A percentile compares a stretch with the other conserved stretches of the same genome.
Evolutionary conservation across 2,797 vertebrate genomes (phyloP).

Genomic region (Centropyge bicolor): DNA sequence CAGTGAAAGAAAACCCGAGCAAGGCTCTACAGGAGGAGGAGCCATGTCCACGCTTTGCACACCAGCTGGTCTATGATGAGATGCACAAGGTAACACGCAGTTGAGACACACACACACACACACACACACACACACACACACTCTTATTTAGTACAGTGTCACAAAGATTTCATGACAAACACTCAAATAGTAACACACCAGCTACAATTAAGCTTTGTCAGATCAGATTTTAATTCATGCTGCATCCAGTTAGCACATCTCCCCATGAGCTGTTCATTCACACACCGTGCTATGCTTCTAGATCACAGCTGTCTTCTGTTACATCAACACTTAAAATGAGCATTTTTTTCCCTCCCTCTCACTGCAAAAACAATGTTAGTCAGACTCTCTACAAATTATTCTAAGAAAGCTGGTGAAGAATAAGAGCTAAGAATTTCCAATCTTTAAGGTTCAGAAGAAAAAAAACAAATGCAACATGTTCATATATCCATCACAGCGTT

Average conservation of each 20-base stretch:
- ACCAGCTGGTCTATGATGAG: constrained; percentile 98
- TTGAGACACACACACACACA: not conserved
- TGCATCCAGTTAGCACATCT: not conserved
- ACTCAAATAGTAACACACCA: constrained; percentile 15
- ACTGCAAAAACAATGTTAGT: not conserved
- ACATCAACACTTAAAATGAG: not conserved
- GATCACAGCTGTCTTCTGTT: not conserved
- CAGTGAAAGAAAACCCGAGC: constrained; percentile 94
- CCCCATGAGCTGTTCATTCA: not conserved
- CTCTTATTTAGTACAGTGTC: too few relatives aligned
- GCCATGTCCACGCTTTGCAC: constrained; percentile 97
- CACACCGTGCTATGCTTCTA: constrained; percentile 2
- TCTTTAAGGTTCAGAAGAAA: not conserved
- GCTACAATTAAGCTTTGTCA: not conserved
- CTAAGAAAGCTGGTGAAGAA: not conserved
- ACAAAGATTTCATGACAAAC: not conserved
- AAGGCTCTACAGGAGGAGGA: constrained; percentile 98
- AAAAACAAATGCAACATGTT: not conserved
- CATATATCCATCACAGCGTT: not conserved
- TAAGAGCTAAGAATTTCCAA: not conserved
- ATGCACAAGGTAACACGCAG: constrained; percentile 92
- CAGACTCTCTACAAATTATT: not conserved
- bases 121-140: not conserved
- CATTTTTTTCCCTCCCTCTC: not conserved
- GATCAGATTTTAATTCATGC: constrained; percentile 2